Evolutionary conservation across 2,797 vertebrate species (phyloP).

Genomic region (Leuciscus waleckii): DNA sequence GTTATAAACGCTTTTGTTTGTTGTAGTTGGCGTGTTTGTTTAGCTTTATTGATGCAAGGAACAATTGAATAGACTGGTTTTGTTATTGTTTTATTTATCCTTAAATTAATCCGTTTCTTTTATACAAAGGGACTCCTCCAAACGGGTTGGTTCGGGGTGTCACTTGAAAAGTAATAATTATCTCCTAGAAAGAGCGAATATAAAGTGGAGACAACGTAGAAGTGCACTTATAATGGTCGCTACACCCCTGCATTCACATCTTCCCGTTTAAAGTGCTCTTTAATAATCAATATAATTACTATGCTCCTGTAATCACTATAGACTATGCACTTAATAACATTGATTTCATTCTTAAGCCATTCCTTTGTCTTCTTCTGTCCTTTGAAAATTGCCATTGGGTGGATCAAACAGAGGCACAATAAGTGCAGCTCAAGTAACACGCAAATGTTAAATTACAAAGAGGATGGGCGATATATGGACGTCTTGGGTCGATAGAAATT

Average conservation of each 20-base stretch:
- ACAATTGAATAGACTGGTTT: not conserved
- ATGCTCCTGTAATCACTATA: not conserved
- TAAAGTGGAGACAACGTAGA: not conserved
- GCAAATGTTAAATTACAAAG: constrained; percentile 34
- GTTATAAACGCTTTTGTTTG: not conserved
- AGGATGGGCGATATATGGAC: constrained; percentile 13
- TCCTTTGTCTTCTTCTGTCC: not conserved
- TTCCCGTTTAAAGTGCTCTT: constrained; percentile 16
- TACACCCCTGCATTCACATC: not conserved
- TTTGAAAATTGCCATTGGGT: constrained; percentile 15
- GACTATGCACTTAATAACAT: constrained; percentile 29
- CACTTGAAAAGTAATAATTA: not conserved
- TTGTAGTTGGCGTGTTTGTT: not conserved
- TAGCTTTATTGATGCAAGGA: not conserved
- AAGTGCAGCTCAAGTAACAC: constrained; percentile 38
- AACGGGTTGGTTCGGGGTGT: not conserved
- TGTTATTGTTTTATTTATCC: not conserved
- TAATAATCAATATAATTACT: constrained; percentile 37
- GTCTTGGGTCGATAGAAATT: constrained; percentile 33
- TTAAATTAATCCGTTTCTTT: not conserved
- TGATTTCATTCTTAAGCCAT: constrained; percentile 14
- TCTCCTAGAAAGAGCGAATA: not conserved
- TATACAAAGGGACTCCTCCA: not conserved
- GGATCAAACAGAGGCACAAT: constrained; percentile 33
- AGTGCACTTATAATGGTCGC: not conserved